These are phyloP conservation scores for Schizotus pectinicornis DNA, from an alignment of 2,888 invertebrate species.

Conservation along the genomic window DNA sequence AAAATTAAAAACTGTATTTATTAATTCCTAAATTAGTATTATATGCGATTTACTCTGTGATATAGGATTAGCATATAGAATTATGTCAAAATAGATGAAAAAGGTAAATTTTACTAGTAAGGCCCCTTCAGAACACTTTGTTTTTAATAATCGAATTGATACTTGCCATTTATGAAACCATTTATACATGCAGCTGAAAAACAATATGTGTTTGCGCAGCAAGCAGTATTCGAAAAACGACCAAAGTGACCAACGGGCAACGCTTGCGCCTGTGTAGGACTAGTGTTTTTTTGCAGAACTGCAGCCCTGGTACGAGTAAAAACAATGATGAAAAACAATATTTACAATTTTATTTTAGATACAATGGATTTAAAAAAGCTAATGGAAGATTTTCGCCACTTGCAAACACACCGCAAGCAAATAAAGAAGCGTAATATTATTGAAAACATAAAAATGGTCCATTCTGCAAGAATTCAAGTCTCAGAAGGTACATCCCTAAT, in stretches of 20 bases:
- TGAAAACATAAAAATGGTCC: conserved; percentile 9
- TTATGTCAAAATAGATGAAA: too few species aligned
- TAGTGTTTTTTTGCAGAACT: conserved; percentile 12
- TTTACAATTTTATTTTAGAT: conserved; percentile 12
- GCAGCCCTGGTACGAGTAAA: conserved; percentile 12
- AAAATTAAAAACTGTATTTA: too few species aligned
- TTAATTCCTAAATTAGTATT: too few species aligned
- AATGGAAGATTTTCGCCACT: conserved; percentile 14
- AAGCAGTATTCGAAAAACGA: too few species aligned
- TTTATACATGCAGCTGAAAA: conserved; percentile 4
- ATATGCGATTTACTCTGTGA: too few species aligned
- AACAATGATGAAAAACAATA: conserved; percentile 14
- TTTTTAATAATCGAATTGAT: conserved; percentile 5
- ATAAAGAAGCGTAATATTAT: conserved; percentile 11
- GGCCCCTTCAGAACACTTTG: too few species aligned
- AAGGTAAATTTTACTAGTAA: too few species aligned
- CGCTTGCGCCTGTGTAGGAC: conserved; percentile 1
- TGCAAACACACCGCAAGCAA: conserved; percentile 15
- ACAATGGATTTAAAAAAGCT: conserved; percentile 11
- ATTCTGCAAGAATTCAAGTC: conserved; percentile 10
- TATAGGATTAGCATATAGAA: too few species aligned
- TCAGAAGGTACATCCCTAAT: conserved; percentile 6
- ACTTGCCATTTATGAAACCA: conserved; percentile 9
- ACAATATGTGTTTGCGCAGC: conserved; percentile 7
- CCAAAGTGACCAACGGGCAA: conserved; percentile 3